Percentiles rank a stretch among this genome's conserved stretches.
phyloP scores from a whole-genome alignment of 1,140 invertebrate species.

The Panagrolaimus sp. region DNA sequence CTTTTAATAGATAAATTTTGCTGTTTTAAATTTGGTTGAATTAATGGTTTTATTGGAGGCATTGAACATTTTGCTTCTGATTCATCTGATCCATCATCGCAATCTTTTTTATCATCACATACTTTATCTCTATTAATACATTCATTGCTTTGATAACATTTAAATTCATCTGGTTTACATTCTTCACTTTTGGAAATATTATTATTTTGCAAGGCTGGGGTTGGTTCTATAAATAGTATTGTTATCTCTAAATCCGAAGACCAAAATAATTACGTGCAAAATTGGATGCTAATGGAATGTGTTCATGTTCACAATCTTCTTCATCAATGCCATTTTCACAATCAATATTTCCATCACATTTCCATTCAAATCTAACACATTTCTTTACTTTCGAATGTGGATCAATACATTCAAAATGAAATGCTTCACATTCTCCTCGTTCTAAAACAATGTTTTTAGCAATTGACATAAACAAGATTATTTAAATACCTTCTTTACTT shows the following conservation, averaged over 20 bases:
- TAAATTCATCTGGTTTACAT: background rate
- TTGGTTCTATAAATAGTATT: background rate
- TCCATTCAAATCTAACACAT: slow-evolving; percentile 6
- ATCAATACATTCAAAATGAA: slow-evolving; percentile 13
- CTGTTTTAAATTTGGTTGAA: background rate
- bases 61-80: background rate
- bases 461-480: no score
- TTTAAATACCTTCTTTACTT: background rate
- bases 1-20: no score
- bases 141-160: background rate
- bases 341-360: slow-evolving; percentile 11
- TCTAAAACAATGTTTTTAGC: no score
- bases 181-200: background rate
- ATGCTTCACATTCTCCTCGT: background rate
- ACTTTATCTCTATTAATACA: slow-evolving; percentile 5
- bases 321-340: slow-evolving; percentile 3
- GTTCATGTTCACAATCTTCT: background rate
- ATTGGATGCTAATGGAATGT: background rate
- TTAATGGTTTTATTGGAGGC: background rate
- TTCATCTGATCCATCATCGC: background rate
- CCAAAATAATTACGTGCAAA: background rate
- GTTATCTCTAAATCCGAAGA: background rate
- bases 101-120: slow-evolving; percentile 6
- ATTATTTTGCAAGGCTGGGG: background rate
- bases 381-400: background rate